A percentile compares a stretch with the other conserved stretches of the same genome.
Evolutionary conservation across 2,888 invertebrate species (phyloP).

Genomic region (Nemapogon koenigi): DNA sequence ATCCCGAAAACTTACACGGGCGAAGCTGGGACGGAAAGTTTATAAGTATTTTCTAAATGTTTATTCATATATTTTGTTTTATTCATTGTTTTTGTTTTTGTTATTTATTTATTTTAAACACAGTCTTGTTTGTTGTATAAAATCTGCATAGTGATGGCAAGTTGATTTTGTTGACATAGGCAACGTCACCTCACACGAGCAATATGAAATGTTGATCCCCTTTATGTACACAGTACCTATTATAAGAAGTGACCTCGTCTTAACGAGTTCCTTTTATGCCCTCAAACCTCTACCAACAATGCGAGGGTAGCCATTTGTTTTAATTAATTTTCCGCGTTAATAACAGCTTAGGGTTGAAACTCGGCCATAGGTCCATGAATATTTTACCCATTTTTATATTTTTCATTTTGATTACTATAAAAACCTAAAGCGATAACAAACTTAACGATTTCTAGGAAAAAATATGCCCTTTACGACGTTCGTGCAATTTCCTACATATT

Average conservation of each 20-base stretch:
- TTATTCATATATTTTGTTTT: no score
- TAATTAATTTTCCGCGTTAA: conserved; percentile 31
- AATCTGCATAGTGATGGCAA: no score
- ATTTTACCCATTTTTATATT: conserved; percentile 1
- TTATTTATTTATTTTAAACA: no score
- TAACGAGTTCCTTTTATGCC: conserved; percentile 44
- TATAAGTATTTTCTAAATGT: no score
- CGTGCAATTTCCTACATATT: no score
- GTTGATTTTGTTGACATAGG: conserved; percentile 18
- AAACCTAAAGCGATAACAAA: not conserved
- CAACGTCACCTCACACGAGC: conserved; percentile 30
- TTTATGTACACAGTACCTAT: conserved; percentile 32
- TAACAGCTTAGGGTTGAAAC: conserved; percentile 5
- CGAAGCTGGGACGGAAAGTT: no score
- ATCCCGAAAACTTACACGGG: no score
- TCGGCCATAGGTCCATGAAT: not conserved
- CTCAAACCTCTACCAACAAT: conserved; percentile 37
- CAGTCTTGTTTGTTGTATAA: no score
- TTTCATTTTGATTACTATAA: not conserved
- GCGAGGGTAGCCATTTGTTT: conserved; percentile 29
- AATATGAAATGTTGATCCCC: conserved; percentile 40
- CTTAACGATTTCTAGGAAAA: no score
- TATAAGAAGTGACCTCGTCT: conserved; percentile 34
- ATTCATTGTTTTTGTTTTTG: no score
- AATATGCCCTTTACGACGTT: no score